These are phyloP conservation scores for Polyommatus icarus DNA, from an alignment of 2,888 invertebrate genomes.

Conservation along the genomic window DNA sequence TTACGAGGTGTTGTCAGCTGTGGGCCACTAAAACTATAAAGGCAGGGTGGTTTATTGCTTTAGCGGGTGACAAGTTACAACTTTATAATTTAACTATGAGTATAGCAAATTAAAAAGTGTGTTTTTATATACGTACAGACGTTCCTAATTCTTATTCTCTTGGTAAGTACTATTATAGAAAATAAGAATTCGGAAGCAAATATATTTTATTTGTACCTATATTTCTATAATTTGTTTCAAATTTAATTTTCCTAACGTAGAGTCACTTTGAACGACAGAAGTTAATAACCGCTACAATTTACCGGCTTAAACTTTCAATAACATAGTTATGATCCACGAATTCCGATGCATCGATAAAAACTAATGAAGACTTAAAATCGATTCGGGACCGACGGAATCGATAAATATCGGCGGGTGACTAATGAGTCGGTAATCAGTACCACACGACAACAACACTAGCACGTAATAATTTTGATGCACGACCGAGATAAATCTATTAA, in stretches of 20 bases:
- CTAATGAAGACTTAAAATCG: slow-evolving; percentile 38
- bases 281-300: slow-evolving; percentile 47
- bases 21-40: slow-evolving; percentile 70
- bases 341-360: slow-evolving; percentile 30
- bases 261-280: not conserved
- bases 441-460: slow-evolving; percentile 54
- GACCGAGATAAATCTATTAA: slow-evolving; percentile 73
- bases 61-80: not conserved
- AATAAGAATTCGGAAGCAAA: not conserved
- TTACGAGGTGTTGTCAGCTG: slow-evolving; percentile 53
- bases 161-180: too few relatives aligned
- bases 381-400: slow-evolving; percentile 43
- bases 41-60: slow-evolving; percentile 42
- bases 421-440: slow-evolving; percentile 62
- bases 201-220: not conserved
- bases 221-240: not conserved
- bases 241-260: not conserved
- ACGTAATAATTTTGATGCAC: slow-evolving; percentile 60
- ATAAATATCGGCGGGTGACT: slow-evolving; percentile 53
- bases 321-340: slow-evolving; percentile 27
- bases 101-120: too few relatives aligned
- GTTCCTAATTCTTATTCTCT: too few relatives aligned
- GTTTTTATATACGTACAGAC: too few relatives aligned
- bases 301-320: slow-evolving; percentile 41
- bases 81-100: not conserved